Evolutionary conservation across 2,113 vertebrate genomes (phyloP), one percentile per base, ranked within the genome.

Genomic region (Lates calcarifer): DNA sequence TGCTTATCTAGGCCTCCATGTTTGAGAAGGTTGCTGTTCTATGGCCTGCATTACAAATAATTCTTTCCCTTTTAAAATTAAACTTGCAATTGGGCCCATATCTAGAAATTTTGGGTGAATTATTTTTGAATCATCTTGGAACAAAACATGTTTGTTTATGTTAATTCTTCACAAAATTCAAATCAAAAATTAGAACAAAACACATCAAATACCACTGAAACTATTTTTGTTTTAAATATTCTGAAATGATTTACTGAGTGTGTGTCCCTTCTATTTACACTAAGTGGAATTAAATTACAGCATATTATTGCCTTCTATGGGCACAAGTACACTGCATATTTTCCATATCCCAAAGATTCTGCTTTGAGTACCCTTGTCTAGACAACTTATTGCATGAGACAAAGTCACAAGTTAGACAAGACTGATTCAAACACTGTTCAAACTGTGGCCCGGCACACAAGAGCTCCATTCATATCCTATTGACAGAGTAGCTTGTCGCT

Each of bases 401-500:
- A 28, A 56, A 69, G 33, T 66, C 45, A 60, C 17, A 61, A 15
- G 8, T 41, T 1, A 37, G n/a, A 71, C 41, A 24, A 24, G 22
- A 79, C 15, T 65, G 33, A 58, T 24, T 74, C 22, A 60, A 63
- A 85, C 35, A 65, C 71, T 29, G 47, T 64, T 63, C 64, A 74
- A 80, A 71, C 55, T 43, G 22, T 2, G 55, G 28, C 18, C 33
- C 11, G 6, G 49, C 41, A 56, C 63, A 90, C 88, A 90, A 86
- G 69, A 62, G 81, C 55, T 49, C 67, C 72, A 84, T 89, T 87
- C 86, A 87, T 56, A 65, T 82, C 51, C 41, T 90, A 78, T 9
- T 57, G 69, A 83, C 77, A 65, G 83, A 87, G 45, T 53, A 77
- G 53, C 39, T 81, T 26, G 60, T 82, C 8, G 17, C 83, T 92